Base-by-base conservation (phyloP, 2,113 vertebrate species). In the Holacanthus passer region DNA sequence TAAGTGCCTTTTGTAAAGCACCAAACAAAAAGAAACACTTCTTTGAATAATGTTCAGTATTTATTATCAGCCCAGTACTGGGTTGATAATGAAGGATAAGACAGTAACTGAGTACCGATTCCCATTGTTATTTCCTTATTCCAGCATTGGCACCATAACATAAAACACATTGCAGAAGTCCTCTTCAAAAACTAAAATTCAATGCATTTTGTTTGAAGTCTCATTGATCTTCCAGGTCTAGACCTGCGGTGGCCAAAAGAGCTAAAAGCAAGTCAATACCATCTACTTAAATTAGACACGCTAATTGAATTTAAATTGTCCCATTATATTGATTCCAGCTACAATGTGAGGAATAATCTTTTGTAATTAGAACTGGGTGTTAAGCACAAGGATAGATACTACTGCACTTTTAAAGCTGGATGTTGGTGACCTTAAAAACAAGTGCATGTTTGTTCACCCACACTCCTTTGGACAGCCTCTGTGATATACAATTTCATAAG, bases 181-280 rank as follows among this genome's bases (percentile, higher is more conserved):
- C 24, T 20, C 67, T 50, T 29, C 45, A 60, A 50, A 67, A 47
- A 50, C n/a, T 48, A 59, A 58, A 48, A 39, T 12, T 63, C 20
- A 31, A 16, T 6, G 10, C 24, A 29, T 62, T 77, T 35, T 39
- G 27, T 82, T 77, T 82, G 59, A 83, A 66, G 53, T 52, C 43
- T 71, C 50, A 81, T 67, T 89, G 14, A 90, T 81, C 60, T 80
- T 53, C 53, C 20, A 32, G 59, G 43, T 31, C 48, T 39, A 58
- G 65, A 69, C 37, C 41, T 73, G 24, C 6, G 47, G 48, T 63
- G 32, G 77, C 20, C 48, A 73, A 72, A 27, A 41, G 53, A 63
- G 60, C 31, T n/a, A 79, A 84, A 37, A 74, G 67, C 27, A 66
- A 67, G 66, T 91, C 85, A 76, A 90, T 92, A 88, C 10, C 12